Conservation (phyloP, 2,797 vertebrate genomes). For the Lacerta viridis region DNA sequence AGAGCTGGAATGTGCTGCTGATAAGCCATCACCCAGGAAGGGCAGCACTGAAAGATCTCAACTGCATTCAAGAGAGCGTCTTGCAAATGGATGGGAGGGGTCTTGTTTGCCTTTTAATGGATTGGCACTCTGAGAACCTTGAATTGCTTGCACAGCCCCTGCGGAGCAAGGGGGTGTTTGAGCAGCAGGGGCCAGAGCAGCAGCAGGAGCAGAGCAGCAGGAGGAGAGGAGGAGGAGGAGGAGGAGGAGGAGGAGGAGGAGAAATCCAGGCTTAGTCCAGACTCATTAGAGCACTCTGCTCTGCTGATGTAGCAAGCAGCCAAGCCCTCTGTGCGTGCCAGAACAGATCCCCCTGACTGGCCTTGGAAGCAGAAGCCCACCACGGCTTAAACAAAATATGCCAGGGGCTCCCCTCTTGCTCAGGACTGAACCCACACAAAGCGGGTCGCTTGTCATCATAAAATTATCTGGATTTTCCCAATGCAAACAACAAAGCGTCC, state of each 20-base stretch:
- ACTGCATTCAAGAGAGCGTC: not conserved
- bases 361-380: not conserved
- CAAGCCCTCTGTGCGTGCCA: not conserved
- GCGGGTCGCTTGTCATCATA: not conserved
- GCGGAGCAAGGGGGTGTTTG: rapidly evolving
- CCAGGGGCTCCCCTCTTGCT: too few relatives aligned
- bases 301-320: not conserved
- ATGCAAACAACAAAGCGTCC: too few relatives aligned
- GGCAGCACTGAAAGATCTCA: too few relatives aligned
- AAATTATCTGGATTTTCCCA: not conserved
- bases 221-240: not conserved
- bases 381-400: not conserved
- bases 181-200: not conserved
- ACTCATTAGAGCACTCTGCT: not conserved
- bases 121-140: not conserved
- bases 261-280: not conserved
- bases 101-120: not conserved
- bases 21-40: not conserved
- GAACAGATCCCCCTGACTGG: too few relatives aligned
- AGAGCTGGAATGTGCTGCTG: not conserved
- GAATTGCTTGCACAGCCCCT: not conserved
- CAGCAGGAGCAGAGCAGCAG: too few relatives aligned
- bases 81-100: not conserved
- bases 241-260: not conserved
- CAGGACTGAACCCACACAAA: too few relatives aligned